Conservation (phyloP, 2,113 vertebrate species). For the Malurus elegans region DNA sequence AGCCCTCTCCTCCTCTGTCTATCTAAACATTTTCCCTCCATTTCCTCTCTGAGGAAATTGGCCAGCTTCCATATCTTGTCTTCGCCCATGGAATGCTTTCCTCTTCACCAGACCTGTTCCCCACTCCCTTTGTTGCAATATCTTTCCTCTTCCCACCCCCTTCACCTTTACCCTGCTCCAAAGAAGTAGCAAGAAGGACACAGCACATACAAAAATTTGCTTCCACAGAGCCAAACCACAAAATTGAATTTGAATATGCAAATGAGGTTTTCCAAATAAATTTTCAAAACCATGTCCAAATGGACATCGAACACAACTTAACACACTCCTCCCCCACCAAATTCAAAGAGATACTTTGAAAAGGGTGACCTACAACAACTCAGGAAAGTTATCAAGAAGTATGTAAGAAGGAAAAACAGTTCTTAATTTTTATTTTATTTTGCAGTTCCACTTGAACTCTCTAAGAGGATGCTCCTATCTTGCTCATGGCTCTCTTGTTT, state of each 20-base stretch:
- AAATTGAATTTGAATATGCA: neutral
- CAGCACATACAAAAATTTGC: neutral
- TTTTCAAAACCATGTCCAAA: neutral
- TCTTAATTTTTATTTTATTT: neutral
- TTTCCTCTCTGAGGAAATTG: neutral
- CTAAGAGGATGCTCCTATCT: neutral
- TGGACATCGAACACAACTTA: neutral
- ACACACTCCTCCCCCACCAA: neutral
- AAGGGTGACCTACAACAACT: neutral
- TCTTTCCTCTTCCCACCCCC: neutral
- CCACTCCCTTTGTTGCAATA: neutral
- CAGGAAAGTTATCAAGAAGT: neutral
- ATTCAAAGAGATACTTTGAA: neutral
- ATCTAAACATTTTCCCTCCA: neutral
- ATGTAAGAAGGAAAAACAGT: neutral
- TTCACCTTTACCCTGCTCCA: neutral
- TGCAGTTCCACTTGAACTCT: neutral
- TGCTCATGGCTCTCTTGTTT: neutral
- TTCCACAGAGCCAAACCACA: neutral
- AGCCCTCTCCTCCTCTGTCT: neutral
- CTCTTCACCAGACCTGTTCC: neutral
- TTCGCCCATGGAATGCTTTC: neutral
- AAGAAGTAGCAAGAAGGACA: neutral
- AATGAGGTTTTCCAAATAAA: neutral
- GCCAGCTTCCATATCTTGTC: neutral